phyloP scores from a whole-genome alignment of 2,797 vertebrate species.

The Linurgus olivaceus region DNA sequence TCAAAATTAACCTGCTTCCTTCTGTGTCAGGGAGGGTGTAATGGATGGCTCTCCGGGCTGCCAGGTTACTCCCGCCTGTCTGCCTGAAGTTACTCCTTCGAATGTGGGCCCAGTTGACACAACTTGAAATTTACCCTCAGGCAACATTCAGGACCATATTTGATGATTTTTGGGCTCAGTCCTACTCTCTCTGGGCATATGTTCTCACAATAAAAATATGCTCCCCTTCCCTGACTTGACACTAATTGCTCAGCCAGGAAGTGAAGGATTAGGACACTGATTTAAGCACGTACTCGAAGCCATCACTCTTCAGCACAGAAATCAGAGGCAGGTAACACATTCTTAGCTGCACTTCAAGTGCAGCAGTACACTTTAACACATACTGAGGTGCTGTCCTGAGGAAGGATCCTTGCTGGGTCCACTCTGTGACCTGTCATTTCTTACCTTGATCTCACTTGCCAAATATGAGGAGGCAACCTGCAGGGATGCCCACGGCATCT shows the following conservation, averaged over 20 bases:
- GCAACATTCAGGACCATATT: background rate
- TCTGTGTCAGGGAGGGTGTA: slow-evolving; percentile 13
- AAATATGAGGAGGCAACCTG: background rate
- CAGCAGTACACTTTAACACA: background rate
- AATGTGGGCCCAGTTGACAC: background rate
- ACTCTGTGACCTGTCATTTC: background rate
- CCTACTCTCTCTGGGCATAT: slow-evolving; percentile 15
- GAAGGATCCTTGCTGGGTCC: background rate
- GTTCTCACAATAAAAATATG: slow-evolving; percentile 32
- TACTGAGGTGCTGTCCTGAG: background rate
- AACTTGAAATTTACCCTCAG: slow-evolving; percentile 17
- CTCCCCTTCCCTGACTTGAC: slow-evolving; percentile 22
- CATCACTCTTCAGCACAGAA: background rate
- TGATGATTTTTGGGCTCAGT: slow-evolving; percentile 36
- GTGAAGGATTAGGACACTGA: slow-evolving; percentile 9
- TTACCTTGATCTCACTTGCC: background rate
- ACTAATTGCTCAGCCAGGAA: slow-evolving; percentile 23
- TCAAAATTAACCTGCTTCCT: slow-evolving; percentile 54
- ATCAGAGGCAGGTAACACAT: background rate
- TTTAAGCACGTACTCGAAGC: background rate
- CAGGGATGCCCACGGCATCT: background rate
- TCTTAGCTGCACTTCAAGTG: background rate
- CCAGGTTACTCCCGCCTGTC: background rate
- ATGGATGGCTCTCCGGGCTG: background rate
- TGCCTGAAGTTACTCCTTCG: background rate